A percentile compares a stretch with the other conserved stretches of the same genome.
Evolutionary conservation across 2,888 invertebrate species (phyloP).

Genomic region (Thymelicus lineola): DNA sequence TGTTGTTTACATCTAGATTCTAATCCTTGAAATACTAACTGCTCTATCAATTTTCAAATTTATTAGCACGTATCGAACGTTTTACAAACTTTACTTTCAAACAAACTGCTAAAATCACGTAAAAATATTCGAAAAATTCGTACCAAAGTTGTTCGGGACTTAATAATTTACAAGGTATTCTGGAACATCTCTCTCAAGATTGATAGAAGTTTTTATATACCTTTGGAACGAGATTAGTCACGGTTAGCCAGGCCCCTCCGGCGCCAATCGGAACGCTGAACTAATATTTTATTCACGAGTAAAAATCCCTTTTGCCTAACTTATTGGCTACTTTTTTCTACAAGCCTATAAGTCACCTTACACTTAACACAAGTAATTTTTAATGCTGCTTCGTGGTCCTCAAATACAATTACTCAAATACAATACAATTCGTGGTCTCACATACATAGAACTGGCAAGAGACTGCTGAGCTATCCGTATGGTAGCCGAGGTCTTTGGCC

Average conservation of each 20-base stretch:
- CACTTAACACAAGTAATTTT: no score
- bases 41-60: no score
- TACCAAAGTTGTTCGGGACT: constrained; percentile 13
- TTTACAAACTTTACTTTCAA: neutral
- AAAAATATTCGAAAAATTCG: constrained; percentile 2
- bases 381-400: no score
- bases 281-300: constrained; percentile 40
- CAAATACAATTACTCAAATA: no score
- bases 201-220: constrained; percentile 42
- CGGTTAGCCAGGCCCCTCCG: constrained; percentile 24
- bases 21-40: no score
- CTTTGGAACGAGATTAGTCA: constrained; percentile 45
- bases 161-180: constrained; percentile 43
- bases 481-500: no score
- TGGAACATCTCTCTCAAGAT: constrained; percentile 42
- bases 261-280: constrained; percentile 18
- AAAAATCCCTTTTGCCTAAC: constrained; percentile 14
- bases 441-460: no score
- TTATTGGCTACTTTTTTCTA: neutral
- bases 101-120: neutral
- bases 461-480: no score
- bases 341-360: neutral
- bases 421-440: no score
- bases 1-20: no score
- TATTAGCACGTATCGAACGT: neutral